These are phyloP conservation scores for Entelurus aequoreus DNA, from an alignment of 2,113 vertebrate species.

Conservation along the genomic window DNA sequence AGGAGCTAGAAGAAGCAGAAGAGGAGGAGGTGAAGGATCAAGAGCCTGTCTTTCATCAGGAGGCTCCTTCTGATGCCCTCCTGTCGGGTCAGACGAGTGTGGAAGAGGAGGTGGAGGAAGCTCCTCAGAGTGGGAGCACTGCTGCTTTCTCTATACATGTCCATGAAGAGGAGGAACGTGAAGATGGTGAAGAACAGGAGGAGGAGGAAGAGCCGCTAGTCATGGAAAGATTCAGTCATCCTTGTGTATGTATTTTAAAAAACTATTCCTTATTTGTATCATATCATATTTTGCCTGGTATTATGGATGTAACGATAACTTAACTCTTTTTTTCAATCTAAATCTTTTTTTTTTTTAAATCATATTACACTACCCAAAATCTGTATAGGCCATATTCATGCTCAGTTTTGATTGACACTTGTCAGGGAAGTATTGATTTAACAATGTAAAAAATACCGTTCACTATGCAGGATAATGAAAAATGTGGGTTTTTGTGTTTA, in stretches of 20 bases:
- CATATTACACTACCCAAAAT: too few species aligned
- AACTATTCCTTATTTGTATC: neutral
- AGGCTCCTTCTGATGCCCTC: neutral
- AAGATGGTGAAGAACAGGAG: neutral
- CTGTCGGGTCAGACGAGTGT: neutral
- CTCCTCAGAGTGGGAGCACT: neutral
- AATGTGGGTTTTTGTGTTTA: too few species aligned
- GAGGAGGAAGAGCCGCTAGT: slow-evolving; percentile 27
- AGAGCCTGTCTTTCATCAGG: slow-evolving; percentile 4
- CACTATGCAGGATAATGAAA: too few species aligned
- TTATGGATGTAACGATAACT: too few species aligned
- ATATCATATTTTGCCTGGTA: neutral
- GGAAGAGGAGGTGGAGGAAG: slow-evolving; percentile 14
- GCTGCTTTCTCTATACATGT: neutral
- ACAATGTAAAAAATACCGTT: too few species aligned
- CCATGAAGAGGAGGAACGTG: slow-evolving; percentile 6
- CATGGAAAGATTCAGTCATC: slow-evolving; percentile 28
- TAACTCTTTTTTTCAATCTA: too few species aligned
- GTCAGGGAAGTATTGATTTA: too few species aligned
- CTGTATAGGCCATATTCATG: too few species aligned
- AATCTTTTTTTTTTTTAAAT: too few species aligned
- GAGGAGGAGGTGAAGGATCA: slow-evolving; percentile 16
- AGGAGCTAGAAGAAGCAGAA: slow-evolving; percentile 20
- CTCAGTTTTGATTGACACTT: too few species aligned
- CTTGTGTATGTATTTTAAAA: slow-evolving; percentile 29